Conservation (phyloP, 2,797 vertebrate genomes). For the Echiichthys vipera region DNA sequence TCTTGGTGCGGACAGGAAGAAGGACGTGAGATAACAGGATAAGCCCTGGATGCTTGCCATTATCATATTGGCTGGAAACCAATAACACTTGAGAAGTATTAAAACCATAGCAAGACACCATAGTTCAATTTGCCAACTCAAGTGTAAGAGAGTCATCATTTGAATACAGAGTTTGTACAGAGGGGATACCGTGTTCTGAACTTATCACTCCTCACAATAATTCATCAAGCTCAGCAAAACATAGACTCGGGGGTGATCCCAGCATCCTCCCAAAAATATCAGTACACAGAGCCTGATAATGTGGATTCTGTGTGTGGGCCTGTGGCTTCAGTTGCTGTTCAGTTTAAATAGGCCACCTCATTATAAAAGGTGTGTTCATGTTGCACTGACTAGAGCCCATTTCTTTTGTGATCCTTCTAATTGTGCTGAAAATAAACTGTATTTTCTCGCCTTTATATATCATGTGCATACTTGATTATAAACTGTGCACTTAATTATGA, state of each 20-base stretch:
- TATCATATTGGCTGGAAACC: constrained; percentile 47
- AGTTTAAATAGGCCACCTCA: background rate
- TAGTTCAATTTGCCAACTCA: constrained; percentile 1
- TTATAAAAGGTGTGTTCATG: background rate
- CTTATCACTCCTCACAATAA: background rate
- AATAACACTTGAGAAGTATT: background rate
- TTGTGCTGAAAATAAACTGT: background rate
- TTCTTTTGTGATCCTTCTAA: background rate
- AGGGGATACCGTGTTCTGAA: constrained; percentile 2
- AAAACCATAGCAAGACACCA: background rate
- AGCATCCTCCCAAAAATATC: background rate
- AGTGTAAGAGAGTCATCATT: constrained; percentile 25
- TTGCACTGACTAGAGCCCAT: background rate
- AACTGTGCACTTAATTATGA: background rate
- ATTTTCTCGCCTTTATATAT: background rate
- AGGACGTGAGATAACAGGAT: constrained; percentile 64
- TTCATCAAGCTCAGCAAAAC: background rate
- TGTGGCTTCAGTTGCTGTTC: background rate
- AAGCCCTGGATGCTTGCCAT: constrained; percentile 55
- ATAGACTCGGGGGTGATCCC: background rate
- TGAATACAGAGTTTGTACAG: constrained; percentile 12
- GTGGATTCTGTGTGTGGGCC: background rate
- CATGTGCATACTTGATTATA: background rate
- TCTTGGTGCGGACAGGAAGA: constrained; percentile 63
- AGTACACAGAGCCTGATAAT: background rate